Evolutionary conservation across 1,140 invertebrate genomes (phyloP), one percentile per base, ranked within the genome.

Genomic region (Euura saliciscinereae): DNA sequence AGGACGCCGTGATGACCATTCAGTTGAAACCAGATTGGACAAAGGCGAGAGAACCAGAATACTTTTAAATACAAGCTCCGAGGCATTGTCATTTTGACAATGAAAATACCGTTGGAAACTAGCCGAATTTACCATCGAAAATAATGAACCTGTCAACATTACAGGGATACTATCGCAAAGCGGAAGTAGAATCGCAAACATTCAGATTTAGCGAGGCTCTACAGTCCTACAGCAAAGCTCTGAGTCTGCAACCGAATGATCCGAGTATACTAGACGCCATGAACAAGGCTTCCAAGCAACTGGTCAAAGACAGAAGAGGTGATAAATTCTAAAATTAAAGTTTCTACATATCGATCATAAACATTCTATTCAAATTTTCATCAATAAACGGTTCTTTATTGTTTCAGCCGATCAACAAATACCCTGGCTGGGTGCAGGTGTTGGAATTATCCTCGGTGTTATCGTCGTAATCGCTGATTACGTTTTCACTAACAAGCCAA

Each of bases 131-230:
- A 45, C 45, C 64, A 43, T 64, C 6, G 68, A 72, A 8, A 10
- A n/a, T 43, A 44, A 43, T 45, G 75, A 77, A 75, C 1, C 28
- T 28, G 28, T 28, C 28, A 28, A 28, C 28, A 78, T 89, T 87
- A 65, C 80, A 95, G 93, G 94, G 94, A 13, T 95, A 94, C 85
- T 95, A 92, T 85, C 89, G 94, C 70, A 92, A 93, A 83, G 94
- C 91, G 64, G 94, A 96, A 87, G 92, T 95, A 8, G 92, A 95
- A 85, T 91, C 90, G 78, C 90, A 92, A 13, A 92, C 92, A 76
- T 91, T 89, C 67, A 88, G 92, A 71, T 93, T 91, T 82, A 86
- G 87, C 75, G 91, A 93, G 82, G 94, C 95, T 11, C 85, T 94
- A 72, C 86, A 92, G 70, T 94, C 93, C 65, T 95, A 95, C 78